A percentile compares a stretch with the other conserved stretches of the same genome.
Conservation (phyloP, 2,113 vertebrate genomes). For the Corvus moneduloides region DNA sequence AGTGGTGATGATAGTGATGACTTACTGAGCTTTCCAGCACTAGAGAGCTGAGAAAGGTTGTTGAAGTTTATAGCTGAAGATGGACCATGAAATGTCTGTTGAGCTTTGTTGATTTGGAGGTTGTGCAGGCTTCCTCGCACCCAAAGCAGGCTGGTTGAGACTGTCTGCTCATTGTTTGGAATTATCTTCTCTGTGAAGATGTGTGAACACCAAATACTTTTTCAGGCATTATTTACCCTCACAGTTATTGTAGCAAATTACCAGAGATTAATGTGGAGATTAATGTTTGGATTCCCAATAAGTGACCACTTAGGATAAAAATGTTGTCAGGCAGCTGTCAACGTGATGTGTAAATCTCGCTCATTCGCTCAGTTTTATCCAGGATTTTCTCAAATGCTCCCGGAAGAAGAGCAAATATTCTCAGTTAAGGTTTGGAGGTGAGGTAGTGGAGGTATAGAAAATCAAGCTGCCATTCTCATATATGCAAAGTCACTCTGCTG, state of each 20-base stretch:
- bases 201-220: background rate
- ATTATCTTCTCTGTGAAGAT: background rate
- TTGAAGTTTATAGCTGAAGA: background rate
- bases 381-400: background rate
- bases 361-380: background rate
- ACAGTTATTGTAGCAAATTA: background rate
- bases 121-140: background rate
- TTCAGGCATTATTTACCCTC: background rate
- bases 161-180: background rate
- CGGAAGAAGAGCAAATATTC: background rate
- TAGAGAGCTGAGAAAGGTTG: background rate
- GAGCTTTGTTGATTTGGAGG: background rate
- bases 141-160: background rate
- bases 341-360: background rate
- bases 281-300: background rate
- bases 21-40: background rate
- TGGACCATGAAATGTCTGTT: background rate
- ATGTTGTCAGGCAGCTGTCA: background rate
- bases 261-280: background rate
- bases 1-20: background rate
- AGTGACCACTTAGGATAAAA: background rate
- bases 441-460: background rate
- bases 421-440: background rate
- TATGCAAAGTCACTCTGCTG: background rate
- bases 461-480: background rate